phyloP scores from a whole-genome alignment of 2,888 invertebrate species.

The Apoda limacodes region DNA sequence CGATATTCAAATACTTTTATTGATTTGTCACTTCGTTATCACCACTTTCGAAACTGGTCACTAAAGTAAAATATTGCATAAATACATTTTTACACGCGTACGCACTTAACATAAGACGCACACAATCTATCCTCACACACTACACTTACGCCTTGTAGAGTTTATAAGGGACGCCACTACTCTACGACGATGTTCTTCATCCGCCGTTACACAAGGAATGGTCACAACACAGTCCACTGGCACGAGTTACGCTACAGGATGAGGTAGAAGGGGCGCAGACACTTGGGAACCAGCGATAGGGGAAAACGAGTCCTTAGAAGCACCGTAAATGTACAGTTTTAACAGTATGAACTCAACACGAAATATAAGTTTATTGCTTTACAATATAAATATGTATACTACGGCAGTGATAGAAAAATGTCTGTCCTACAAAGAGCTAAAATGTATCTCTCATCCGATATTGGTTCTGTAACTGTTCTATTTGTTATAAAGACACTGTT shows the following conservation, averaged over 20 bases:
- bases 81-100: constrained; percentile 32
- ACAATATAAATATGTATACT: not conserved
- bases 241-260: constrained; percentile 2
- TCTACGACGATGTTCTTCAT: too few species aligned
- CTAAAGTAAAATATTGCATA: constrained; percentile 34
- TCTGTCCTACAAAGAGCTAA: too few species aligned
- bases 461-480: too few species aligned
- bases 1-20: constrained; percentile 22
- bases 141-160: constrained; percentile 4
- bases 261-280: constrained; percentile 8
- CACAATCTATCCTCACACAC: constrained; percentile 6
- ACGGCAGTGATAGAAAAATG: too few species aligned
- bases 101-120: constrained; percentile 45
- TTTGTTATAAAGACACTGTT: too few species aligned
- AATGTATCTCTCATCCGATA: too few species aligned
- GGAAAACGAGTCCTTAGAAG: not conserved
- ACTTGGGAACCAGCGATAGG: not conserved
- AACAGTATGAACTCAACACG: constrained; percentile 6
- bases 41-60: constrained; percentile 20
- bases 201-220: constrained; percentile 10
- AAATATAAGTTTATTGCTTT: not conserved
- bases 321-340: constrained; percentile 2
- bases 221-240: constrained; percentile 1
- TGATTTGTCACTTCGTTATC: constrained; percentile 49
- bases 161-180: constrained; percentile 17